These are phyloP conservation scores for Drosophila koepferae DNA, from an alignment of 2,888 invertebrate species.

Conservation along the genomic window DNA sequence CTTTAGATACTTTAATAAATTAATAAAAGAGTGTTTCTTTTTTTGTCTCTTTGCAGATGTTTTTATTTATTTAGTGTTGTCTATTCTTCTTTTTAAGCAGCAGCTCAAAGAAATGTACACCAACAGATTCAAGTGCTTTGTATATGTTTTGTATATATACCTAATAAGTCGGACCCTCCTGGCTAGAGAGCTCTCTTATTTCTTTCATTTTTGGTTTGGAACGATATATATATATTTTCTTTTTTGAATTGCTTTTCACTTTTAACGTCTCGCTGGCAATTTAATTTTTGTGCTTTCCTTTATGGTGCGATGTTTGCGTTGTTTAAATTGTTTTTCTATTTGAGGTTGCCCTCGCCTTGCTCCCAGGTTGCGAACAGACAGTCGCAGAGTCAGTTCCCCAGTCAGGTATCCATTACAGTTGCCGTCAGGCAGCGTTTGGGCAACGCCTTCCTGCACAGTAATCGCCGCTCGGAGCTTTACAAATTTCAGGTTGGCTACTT, in stretches of 20 bases:
- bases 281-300: constrained; percentile 69
- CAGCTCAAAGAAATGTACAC: neutral
- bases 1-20: too few species aligned
- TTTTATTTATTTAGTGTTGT: neutral
- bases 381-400: constrained; percentile 43
- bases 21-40: too few species aligned
- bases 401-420: constrained; percentile 67
- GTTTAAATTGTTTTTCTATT: constrained; percentile 80
- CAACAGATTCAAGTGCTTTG: neutral
- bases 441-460: constrained; percentile 56
- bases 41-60: too few species aligned
- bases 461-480: constrained; percentile 60
- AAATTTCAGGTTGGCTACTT: constrained; percentile 62
- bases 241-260: constrained; percentile 35
- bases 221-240: constrained; percentile 12
- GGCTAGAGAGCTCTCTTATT: constrained; percentile 2
- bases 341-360: constrained; percentile 62
- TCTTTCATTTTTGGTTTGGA: constrained; percentile 29
- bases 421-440: constrained; percentile 38
- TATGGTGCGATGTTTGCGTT: constrained; percentile 64
- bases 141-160: neutral
- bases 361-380: constrained; percentile 35
- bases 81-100: neutral
- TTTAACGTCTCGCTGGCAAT: constrained; percentile 60
- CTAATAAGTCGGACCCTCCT: neutral